Percentiles rank a stretch among this genome's conserved stretches.
These are phyloP conservation scores for Stratiomys singularior DNA, from an alignment of 2,888 invertebrate species.

Conservation along the genomic window DNA sequence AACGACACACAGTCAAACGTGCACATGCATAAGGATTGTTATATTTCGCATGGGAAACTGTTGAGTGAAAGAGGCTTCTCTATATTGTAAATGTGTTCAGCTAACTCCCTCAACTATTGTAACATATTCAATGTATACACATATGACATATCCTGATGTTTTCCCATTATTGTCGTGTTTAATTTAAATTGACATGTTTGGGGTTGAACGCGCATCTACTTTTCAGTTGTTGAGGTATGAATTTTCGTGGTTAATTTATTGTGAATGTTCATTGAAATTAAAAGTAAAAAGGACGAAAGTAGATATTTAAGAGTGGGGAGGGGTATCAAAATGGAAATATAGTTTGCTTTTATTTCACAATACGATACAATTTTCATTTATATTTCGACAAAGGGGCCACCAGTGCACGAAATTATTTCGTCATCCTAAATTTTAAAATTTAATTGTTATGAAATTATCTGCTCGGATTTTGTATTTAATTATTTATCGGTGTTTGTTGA, in stretches of 20 bases:
- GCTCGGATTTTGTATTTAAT: too few relatives aligned
- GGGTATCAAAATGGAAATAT: too few relatives aligned
- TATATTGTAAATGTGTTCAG: neutral
- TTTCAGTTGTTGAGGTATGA: conserved; percentile 26
- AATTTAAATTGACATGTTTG: conserved; percentile 45
- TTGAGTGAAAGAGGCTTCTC: conserved; percentile 3
- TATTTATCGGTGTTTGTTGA: too few relatives aligned
- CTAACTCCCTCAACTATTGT: conserved; percentile 16
- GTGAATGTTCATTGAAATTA: conserved; percentile 9
- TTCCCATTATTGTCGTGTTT: conserved; percentile 44
- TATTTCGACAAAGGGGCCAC: too few relatives aligned
- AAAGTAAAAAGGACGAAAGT: too few relatives aligned
- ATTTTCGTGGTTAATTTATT: conserved; percentile 40
- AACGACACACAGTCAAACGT: neutral
- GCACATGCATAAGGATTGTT: neutral
- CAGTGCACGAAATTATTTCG: too few relatives aligned
- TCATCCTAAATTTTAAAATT: too few relatives aligned
- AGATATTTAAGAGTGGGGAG: too few relatives aligned
- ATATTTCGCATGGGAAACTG: conserved; percentile 18
- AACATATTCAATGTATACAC: neutral
- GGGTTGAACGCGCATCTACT: conserved; percentile 33
- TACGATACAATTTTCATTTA: too few relatives aligned
- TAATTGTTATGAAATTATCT: too few relatives aligned
- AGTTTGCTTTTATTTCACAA: too few relatives aligned
- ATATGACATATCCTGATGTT: conserved; percentile 26